Evolutionary conservation across 2,888 invertebrate genomes (phyloP).

Genomic region (Atrina japonica): DNA sequence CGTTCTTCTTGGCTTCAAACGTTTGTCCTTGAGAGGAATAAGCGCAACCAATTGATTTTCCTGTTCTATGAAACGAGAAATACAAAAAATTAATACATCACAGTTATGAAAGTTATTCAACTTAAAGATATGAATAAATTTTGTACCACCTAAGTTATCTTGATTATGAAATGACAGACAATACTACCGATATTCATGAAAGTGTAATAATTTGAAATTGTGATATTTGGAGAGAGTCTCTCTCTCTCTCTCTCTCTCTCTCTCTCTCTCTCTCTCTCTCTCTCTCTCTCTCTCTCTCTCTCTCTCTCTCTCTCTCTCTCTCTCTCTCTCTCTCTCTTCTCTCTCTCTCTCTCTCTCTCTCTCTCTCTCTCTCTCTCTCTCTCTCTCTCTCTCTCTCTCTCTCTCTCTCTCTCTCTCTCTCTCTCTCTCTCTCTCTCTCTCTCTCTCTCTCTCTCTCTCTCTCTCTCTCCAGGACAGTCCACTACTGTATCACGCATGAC

Average conservation of each 20-base stretch:
- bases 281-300: conserved; percentile 81
- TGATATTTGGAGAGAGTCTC: too few species aligned
- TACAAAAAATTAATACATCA: too few species aligned
- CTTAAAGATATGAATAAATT: conserved; percentile 23
- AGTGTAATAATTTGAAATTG: not conserved
- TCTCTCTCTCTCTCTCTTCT: conserved; percentile 13
- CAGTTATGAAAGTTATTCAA: conserved; percentile 17
- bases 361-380: conserved; percentile 9
- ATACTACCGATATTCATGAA: not conserved
- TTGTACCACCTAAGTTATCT: too few species aligned
- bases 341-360: conserved; percentile 5
- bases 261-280: conserved; percentile 20
- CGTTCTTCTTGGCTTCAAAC: conserved; percentile 75
- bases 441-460: conserved; percentile 2
- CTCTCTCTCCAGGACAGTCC: not conserved
- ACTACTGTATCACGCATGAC: not conserved
- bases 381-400: conserved; percentile 28
- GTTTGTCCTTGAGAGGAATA: conserved; percentile 73
- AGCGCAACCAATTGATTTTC: conserved; percentile 74
- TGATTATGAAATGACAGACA: too few species aligned
- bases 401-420: conserved; percentile 27
- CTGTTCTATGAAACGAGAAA: conserved; percentile 67
- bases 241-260: conserved; percentile 31
- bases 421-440: conserved; percentile 40
- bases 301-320: not conserved